These are phyloP conservation scores for Drosophila pseudotalamancana DNA, from an alignment of 2,888 invertebrate species.

Conservation along the genomic window DNA sequence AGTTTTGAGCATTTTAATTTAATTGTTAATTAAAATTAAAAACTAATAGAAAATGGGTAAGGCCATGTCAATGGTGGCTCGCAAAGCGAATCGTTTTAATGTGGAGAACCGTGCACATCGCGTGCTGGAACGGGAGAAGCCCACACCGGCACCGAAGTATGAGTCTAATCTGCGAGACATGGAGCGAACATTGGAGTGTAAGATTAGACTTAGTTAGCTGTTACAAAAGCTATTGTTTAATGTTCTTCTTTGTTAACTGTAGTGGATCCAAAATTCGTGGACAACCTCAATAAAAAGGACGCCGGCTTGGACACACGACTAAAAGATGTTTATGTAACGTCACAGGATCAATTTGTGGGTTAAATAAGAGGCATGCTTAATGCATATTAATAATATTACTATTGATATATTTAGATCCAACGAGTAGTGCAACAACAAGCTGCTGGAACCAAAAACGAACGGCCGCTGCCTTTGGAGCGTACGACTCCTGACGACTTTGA, in stretches of 20 bases:
- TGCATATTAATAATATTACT: not conserved
- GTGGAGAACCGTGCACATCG: slow-evolving; percentile 91
- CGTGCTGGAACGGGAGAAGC: slow-evolving; percentile 89
- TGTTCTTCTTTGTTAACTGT: not conserved
- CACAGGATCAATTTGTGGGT: slow-evolving; percentile 86
- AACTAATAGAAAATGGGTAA: slow-evolving; percentile 86
- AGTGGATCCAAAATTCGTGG: slow-evolving; percentile 87
- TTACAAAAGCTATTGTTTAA: too few species aligned
- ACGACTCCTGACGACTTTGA: slow-evolving; percentile 86
- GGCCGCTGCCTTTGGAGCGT: slow-evolving; percentile 87
- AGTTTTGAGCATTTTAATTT: slow-evolving; percentile 5
- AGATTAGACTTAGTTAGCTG: not conserved
- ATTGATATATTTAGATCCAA: slow-evolving; percentile 64
- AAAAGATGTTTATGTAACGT: slow-evolving; percentile 90
- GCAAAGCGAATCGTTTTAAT: slow-evolving; percentile 89
- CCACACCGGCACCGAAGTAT: slow-evolving; percentile 88
- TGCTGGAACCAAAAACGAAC: slow-evolving; percentile 71
- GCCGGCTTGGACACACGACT: slow-evolving; percentile 87
- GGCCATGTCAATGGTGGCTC: slow-evolving; percentile 86
- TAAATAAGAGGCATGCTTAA: slow-evolving; percentile 50
- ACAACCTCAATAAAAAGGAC: slow-evolving; percentile 88
- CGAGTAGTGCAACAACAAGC: slow-evolving; percentile 66
- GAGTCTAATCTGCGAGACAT: slow-evolving; percentile 87
- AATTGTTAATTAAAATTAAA: slow-evolving; percentile 42
- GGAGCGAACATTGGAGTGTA: slow-evolving; percentile 87